Base-by-base conservation (phyloP, 2,113 vertebrate genomes). In the Microtus montanus region DNA sequence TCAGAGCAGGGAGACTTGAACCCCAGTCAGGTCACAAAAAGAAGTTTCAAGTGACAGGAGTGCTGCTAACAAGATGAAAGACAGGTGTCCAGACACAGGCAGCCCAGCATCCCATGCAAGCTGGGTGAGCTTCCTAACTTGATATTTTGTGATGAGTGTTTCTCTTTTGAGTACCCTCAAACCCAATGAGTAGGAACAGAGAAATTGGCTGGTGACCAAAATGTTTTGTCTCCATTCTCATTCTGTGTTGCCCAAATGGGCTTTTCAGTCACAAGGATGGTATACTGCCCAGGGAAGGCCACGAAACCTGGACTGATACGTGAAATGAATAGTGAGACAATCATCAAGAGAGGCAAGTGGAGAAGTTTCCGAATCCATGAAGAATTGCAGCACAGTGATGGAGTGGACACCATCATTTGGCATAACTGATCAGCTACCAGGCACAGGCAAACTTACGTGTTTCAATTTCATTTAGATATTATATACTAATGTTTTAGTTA, bases 91-190 rank as follows among this genome's bases (percentile, higher is more conserved):
- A 11, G 7, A 3, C 7, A 82, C 3, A 3, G 30, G 11, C 13
- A 38, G 5, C 20, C 11, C 52, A 26, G 9, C 20, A 58, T 1
- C 14, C 7, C 47, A 64, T 66, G 38, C 73, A 63, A 91, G 15
- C 83, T 84, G 38, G 71, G 35, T 61, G 30, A 90, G 15, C 73
- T 95, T 61, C 7, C 66, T 78, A 95, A 85, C 94, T 28, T 49
- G 15, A 33, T 44, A 83, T 78, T 63, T 70, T 61, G 52, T 10
- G 11, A 0, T 41, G 52, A 70, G 8, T 12, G 35, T 77, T 93
- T 87, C 54, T 77, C 93, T 58, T 94, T 38, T 79, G 33, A 71
- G 20, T 44, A 17, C 13, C 75, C 91, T 63, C 28, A 52, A 66
- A 93, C 3, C 28, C 41, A 91, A 11, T 70, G 20, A 64, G 70